phyloP scores from a whole-genome alignment of 2,888 invertebrate species.

The Eumerus sabulonum region DNA sequence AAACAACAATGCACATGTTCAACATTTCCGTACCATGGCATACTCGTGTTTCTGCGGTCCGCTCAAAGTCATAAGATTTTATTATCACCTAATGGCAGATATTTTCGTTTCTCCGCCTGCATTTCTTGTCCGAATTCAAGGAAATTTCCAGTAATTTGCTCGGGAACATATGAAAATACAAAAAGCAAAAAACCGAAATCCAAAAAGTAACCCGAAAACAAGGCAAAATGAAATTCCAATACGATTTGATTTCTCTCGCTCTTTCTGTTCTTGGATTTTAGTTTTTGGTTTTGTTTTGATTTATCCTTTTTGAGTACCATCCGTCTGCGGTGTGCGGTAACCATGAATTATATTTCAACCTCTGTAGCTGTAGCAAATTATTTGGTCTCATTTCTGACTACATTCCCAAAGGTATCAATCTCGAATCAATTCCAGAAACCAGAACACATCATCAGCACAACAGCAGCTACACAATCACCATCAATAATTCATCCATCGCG shows the following conservation, averaged over 20 bases:
- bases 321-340: conserved; percentile 22
- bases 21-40: too few relatives aligned
- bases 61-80: conserved; percentile 48
- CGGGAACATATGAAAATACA: too few relatives aligned
- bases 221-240: conserved; percentile 4
- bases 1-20: too few relatives aligned
- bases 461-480: conserved; percentile 44
- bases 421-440: conserved; percentile 69
- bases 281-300: too few relatives aligned
- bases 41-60: too few relatives aligned
- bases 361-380: conserved; percentile 59
- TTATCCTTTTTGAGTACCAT: too few relatives aligned
- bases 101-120: conserved; percentile 36
- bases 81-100: conserved; percentile 61
- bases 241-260: conserved; percentile 7
- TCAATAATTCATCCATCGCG: conserved; percentile 67
- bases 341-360: conserved; percentile 67
- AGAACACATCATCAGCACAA: conserved; percentile 51
- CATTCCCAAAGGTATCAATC: conserved; percentile 69
- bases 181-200: too few relatives aligned
- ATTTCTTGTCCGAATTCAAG: conserved; percentile 35
- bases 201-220: background rate
- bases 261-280: background rate
- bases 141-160: conserved; percentile 59
- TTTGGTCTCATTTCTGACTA: conserved; percentile 56